phyloP scores from a whole-genome alignment of 1,140 invertebrate genomes.

The Teleopsis dalmanni region DNA sequence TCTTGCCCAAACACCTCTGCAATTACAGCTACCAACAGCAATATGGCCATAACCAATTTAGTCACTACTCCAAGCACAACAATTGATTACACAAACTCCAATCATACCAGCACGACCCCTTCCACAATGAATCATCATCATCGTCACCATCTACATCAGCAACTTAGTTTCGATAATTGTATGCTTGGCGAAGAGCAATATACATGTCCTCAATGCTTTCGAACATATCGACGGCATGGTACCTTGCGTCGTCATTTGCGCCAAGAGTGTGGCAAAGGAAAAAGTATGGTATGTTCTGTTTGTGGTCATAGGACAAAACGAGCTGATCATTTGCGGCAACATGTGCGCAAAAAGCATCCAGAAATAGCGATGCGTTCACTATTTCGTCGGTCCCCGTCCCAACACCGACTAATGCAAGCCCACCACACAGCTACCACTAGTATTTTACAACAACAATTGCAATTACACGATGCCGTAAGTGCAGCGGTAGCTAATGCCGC shows the following conservation, averaged over 20 bases:
- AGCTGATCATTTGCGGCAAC: conserved; percentile 46
- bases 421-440: not conserved
- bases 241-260: conserved; percentile 51
- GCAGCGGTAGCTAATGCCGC: conserved; percentile 1
- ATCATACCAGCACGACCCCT: conserved; percentile 1
- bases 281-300: conserved; percentile 46
- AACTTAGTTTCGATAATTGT: conserved; percentile 1
- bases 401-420: not conserved
- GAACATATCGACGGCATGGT: conserved; percentile 51
- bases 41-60: not conserved
- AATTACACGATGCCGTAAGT: not conserved
- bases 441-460: conserved; percentile 1
- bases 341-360: conserved; percentile 44
- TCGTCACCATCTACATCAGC: conserved; percentile 5
- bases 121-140: conserved; percentile 15
- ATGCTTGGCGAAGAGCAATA: conserved; percentile 30
- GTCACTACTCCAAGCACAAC: conserved; percentile 18
- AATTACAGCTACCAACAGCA: not conserved
- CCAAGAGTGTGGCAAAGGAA: conserved; percentile 50
- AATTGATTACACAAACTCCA: not conserved
- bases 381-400: conserved; percentile 21
- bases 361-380: conserved; percentile 40
- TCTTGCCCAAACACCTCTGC: no score
- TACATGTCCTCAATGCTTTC: conserved; percentile 52
- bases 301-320: conserved; percentile 48